Percentiles rank a stretch among this genome's conserved stretches.
Conservation (phyloP, 2,113 vertebrate species). For the Callaeas wilsoni region DNA sequence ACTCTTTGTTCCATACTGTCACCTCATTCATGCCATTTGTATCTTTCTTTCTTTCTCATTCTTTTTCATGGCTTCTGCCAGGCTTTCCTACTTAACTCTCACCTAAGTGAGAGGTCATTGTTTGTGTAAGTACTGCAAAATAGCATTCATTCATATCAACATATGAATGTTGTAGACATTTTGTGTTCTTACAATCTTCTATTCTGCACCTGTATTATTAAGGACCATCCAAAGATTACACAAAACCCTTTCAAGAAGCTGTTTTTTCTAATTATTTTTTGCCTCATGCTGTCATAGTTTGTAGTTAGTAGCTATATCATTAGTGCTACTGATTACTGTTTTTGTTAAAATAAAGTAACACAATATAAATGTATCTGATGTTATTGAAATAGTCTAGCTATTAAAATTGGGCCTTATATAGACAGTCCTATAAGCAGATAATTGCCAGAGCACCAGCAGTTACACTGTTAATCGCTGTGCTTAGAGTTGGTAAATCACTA, state of each 20-base stretch:
- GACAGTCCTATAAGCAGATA: neutral
- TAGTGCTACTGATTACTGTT: neutral
- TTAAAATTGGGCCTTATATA: neutral
- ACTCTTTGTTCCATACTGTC: neutral
- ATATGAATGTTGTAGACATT: slow-evolving; percentile 52
- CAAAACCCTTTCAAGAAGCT: neutral
- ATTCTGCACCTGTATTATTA: neutral
- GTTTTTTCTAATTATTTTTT: neutral
- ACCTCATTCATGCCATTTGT: slow-evolving; percentile 39
- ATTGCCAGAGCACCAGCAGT: neutral
- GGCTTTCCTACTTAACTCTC: slow-evolving; percentile 63
- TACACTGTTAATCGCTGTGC: neutral
- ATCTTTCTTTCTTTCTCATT: slow-evolving; percentile 50
- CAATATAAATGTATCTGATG: neutral
- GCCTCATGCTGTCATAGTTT: neutral
- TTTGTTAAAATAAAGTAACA: neutral
- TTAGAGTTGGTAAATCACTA: neutral
- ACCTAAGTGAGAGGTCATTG: slow-evolving; percentile 45
- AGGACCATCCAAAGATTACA: neutral
- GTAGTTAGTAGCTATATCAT: neutral
- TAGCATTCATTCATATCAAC: slow-evolving; percentile 65
- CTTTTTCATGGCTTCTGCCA: slow-evolving; percentile 59
- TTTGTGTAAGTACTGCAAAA: slow-evolving; percentile 59
- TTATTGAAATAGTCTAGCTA: neutral
- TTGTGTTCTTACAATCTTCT: neutral